Conservation (phyloP, 92 coral and sea anemone genomes). For the Zoanthus solanderi region DNA sequence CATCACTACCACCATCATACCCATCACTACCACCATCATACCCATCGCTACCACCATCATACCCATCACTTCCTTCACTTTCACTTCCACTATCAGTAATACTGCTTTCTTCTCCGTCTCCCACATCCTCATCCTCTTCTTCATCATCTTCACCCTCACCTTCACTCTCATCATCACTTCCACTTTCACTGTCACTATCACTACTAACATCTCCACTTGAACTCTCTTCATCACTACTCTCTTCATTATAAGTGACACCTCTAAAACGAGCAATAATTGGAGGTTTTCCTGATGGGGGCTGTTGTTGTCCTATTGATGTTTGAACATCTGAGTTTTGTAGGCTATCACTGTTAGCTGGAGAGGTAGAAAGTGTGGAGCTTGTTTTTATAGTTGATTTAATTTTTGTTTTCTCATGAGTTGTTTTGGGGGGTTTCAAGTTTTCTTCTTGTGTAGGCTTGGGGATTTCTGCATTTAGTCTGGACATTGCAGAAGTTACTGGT, state of each 20-base stretch:
- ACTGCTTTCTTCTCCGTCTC: slow-evolving; percentile 71
- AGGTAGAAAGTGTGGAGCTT: slow-evolving; percentile 20
- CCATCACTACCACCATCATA: too few relatives aligned
- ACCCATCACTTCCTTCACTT: slow-evolving; percentile 55
- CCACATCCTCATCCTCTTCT: slow-evolving; percentile 64
- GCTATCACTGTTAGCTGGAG: slow-evolving; percentile 16
- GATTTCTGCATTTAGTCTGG: slow-evolving; percentile 62
- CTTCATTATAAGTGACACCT: slow-evolving; percentile 77
- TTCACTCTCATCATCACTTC: slow-evolving; percentile 81
- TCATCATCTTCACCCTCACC: slow-evolving; percentile 72
- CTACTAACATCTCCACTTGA: slow-evolving; percentile 85
- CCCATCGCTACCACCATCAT: too few relatives aligned
- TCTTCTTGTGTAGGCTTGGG: slow-evolving; percentile 50
- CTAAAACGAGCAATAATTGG: slow-evolving; percentile 88
- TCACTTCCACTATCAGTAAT: slow-evolving; percentile 81
- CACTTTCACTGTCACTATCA: slow-evolving; percentile 83
- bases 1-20: too few relatives aligned
- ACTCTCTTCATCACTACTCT: slow-evolving; percentile 94
- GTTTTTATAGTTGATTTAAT: slow-evolving; percentile 46
- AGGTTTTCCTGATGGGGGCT: slow-evolving; percentile 85
- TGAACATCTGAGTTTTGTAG: slow-evolving; percentile 51
- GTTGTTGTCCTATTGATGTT: slow-evolving; percentile 60
- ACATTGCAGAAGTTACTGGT: slow-evolving; percentile 32
- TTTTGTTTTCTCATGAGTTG: slow-evolving; percentile 17
- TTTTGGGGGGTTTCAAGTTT: slow-evolving; percentile 31